A percentile compares a stretch with the other conserved stretches of the same genome.
phyloP scores from a whole-genome alignment of 2,797 vertebrate species.

The Onychomys arenicola region DNA sequence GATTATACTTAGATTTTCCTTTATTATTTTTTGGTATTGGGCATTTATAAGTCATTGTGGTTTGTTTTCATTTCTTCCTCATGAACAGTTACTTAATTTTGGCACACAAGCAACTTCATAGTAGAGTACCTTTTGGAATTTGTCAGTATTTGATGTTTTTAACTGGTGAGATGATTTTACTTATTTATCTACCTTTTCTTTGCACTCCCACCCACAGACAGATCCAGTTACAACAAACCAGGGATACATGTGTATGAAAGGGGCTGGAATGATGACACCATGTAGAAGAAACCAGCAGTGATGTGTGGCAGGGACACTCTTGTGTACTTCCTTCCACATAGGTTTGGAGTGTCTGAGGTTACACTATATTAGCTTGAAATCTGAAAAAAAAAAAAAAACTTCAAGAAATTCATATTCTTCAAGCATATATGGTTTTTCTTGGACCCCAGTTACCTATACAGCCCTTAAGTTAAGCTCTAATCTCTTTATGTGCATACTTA shows the following conservation, averaged over 20 bases:
- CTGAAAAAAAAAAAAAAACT: slow-evolving; percentile 62
- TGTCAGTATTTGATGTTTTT: slow-evolving; percentile 58
- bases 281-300: neutral
- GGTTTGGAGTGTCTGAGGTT: slow-evolving; percentile 33
- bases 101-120: slow-evolving; percentile 46
- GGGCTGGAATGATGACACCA: neutral
- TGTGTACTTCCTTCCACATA: slow-evolving; percentile 16
- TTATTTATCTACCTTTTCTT: slow-evolving; percentile 45
- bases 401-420: slow-evolving; percentile 66
- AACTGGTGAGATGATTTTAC: slow-evolving; percentile 36
- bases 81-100: slow-evolving; percentile 62
- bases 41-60: slow-evolving; percentile 54
- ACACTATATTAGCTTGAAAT: slow-evolving; percentile 55
- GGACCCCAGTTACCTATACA: slow-evolving; percentile 52
- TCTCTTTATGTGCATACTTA: slow-evolving; percentile 82
- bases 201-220: slow-evolving; percentile 8
- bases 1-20: slow-evolving; percentile 56
- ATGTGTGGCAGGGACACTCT: neutral
- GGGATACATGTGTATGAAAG: neutral
- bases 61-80: slow-evolving; percentile 42
- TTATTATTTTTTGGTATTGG: slow-evolving; percentile 29
- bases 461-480: slow-evolving; percentile 74
- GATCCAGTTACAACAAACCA: slow-evolving; percentile 32
- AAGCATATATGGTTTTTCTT: slow-evolving; percentile 67
- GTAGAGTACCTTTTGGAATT: slow-evolving; percentile 19